phyloP scores from a whole-genome alignment of 1,140 invertebrate genomes.

The Harpegnathos saltator region DNA sequence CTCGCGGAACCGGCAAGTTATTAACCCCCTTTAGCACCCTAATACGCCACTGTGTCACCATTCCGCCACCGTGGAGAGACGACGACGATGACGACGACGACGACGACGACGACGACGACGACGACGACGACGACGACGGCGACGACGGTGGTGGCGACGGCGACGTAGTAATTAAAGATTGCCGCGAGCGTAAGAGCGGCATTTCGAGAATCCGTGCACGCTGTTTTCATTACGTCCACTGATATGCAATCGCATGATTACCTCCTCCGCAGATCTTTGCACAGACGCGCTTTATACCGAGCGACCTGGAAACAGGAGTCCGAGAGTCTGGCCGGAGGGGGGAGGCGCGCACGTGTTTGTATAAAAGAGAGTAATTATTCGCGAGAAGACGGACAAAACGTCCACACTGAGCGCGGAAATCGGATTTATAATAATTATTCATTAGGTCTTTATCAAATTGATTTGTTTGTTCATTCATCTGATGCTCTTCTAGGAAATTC shows the following conservation, averaged over 20 bases:
- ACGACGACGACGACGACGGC: neutral
- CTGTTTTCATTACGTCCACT: slow-evolving; percentile 55
- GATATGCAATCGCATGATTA: slow-evolving; percentile 45
- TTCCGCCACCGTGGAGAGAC: neutral
- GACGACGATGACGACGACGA: neutral
- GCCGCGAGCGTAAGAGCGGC: neutral
- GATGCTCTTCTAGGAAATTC: too few relatives aligned
- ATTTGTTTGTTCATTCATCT: too few relatives aligned
- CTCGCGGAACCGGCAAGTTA: slow-evolving; percentile 2
- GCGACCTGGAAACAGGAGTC: too few relatives aligned
- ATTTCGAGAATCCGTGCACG: slow-evolving; percentile 39
- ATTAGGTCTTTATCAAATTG: too few relatives aligned
- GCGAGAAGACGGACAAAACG: too few relatives aligned
- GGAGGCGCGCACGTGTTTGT: too few relatives aligned
- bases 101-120: neutral
- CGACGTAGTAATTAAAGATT: slow-evolving; percentile 60
- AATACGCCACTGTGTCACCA: slow-evolving; percentile 28
- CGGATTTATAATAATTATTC: too few relatives aligned
- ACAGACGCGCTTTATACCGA: too few relatives aligned
- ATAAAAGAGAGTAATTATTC: too few relatives aligned
- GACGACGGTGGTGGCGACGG: too few relatives aligned
- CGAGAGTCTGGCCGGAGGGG: too few relatives aligned
- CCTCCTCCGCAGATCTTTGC: neutral
- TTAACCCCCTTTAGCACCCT: slow-evolving; percentile 47
- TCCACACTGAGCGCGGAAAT: too few relatives aligned